Evolutionary conservation across 2,888 invertebrate species (phyloP).

Genomic region (Melanotus villosus): DNA sequence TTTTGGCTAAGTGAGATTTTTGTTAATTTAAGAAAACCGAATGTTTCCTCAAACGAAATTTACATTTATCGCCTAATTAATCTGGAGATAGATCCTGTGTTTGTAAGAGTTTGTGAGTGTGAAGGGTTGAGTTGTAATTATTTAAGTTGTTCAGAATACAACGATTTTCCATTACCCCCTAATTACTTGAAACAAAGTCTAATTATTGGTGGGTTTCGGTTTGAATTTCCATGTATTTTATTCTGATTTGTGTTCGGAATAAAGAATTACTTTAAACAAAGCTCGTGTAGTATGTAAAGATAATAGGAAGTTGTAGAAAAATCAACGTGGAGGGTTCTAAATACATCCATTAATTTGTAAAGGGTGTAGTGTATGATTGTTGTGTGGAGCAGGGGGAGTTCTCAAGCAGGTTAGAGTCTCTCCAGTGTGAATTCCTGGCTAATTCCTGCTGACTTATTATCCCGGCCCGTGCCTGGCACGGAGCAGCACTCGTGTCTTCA

Average conservation of each 20-base stretch:
- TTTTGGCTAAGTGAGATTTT: neutral
- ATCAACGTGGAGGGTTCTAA: neutral
- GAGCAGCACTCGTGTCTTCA: conserved; percentile 60
- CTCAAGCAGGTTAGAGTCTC: conserved; percentile 50
- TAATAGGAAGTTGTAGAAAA: no score
- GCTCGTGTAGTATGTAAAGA: no score
- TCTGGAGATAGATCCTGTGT: neutral
- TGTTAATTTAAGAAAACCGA: neutral
- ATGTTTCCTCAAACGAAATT: no score
- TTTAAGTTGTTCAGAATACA: conserved; percentile 35
- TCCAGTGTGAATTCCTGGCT: conserved; percentile 61
- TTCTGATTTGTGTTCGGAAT: neutral
- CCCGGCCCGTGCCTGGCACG: conserved; percentile 58
- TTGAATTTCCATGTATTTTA: neutral
- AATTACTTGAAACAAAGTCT: conserved; percentile 32
- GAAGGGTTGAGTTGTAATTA: conserved; percentile 27
- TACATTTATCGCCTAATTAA: neutral
- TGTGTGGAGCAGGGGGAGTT: conserved; percentile 49
- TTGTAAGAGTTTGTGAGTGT: conserved; percentile 9
- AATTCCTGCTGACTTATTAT: conserved; percentile 62
- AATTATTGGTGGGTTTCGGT: conserved; percentile 36
- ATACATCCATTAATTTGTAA: conserved; percentile 37
- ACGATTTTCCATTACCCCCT: conserved; percentile 43
- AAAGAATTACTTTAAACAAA: no score
- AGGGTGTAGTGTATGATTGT: conserved; percentile 53